A percentile compares a stretch with the other conserved stretches of the same genome.
Conservation (phyloP, 2,113 vertebrate genomes). For the Elephas maximus region DNA sequence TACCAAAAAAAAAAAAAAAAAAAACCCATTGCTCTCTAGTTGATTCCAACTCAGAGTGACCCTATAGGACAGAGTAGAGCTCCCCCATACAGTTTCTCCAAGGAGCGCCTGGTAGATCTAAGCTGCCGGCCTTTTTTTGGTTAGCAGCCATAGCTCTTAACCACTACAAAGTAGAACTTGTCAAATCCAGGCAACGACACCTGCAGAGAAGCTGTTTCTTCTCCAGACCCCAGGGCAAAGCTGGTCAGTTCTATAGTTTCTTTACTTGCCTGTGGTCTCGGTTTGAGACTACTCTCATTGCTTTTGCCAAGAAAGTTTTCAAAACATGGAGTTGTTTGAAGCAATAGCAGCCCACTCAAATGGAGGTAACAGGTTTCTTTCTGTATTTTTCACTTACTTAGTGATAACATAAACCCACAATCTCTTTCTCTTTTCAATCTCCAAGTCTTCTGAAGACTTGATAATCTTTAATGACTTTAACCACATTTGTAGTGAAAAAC, state of each 20-base stretch:
- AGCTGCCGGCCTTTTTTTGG: background rate
- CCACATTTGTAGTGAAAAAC: background rate
- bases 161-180: too few species aligned
- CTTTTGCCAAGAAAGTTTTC: background rate
- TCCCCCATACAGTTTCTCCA: too few species aligned
- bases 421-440: background rate
- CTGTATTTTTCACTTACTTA: background rate
- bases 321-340: background rate
- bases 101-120: background rate
- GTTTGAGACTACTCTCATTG: background rate
- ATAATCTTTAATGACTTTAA: background rate
- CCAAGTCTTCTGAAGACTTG: background rate
- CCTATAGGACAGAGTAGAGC: background rate
- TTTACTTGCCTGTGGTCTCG: background rate
- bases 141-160: too few species aligned
- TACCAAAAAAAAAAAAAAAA: too few species aligned
- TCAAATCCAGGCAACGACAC: background rate
- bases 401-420: background rate
- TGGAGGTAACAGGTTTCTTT: background rate
- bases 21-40: background rate
- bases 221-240: background rate
- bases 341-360: background rate
- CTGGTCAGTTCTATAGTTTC: background rate
- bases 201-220: background rate
- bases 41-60: background rate